Evolutionary conservation across 2,797 vertebrate species (phyloP), one percentile per base, ranked within the genome.

Genomic region (Erpetoichthys calabaricus): DNA sequence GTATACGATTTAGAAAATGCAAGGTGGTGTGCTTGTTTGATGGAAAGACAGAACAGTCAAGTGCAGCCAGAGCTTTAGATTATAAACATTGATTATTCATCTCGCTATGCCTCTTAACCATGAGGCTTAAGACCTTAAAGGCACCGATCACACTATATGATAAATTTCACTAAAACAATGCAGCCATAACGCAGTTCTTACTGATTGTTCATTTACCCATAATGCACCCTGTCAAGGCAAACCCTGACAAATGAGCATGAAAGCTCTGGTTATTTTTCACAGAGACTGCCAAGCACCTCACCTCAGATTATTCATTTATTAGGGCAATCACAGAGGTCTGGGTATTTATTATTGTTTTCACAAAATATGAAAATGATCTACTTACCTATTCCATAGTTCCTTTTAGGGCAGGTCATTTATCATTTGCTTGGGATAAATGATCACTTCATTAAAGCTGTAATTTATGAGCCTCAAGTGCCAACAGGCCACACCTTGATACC

Each of bases 281-380:
- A 42, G 73, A 73, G 76, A 84, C 84, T 87, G 80, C 82, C 75
- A 71, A 79, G 78, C 78, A 79, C 80, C 80, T 88, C 84, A 88
- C 86, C 82, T 86, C 81, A 83, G 84, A 87, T 87, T 87, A 88
- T 85, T 88, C 75, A 81, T 83, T 85, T 86, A 84, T 88, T 84
- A 86, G 80, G 84, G 80, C 82, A 84, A 87, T 87, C 84, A 85
- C 82, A 77, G 78, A 80, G 81, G 81, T 81, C 78, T 70, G 71
- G 72, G 74, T 87, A 90, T 82, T 85, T 89, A 90, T 87, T 84
- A 88, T 84, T 86, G 84, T 85, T 80, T 89, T 88, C 78, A 75
- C 86, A 80, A 91, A 89, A 88, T 91, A 91, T 91, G 85, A 87
- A 92, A 89, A 91, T 88, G 76, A 89, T 90, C 86, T 87, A 82